Base-by-base conservation (phyloP, 2,797 vertebrate species). In the Selene dorsalis region DNA sequence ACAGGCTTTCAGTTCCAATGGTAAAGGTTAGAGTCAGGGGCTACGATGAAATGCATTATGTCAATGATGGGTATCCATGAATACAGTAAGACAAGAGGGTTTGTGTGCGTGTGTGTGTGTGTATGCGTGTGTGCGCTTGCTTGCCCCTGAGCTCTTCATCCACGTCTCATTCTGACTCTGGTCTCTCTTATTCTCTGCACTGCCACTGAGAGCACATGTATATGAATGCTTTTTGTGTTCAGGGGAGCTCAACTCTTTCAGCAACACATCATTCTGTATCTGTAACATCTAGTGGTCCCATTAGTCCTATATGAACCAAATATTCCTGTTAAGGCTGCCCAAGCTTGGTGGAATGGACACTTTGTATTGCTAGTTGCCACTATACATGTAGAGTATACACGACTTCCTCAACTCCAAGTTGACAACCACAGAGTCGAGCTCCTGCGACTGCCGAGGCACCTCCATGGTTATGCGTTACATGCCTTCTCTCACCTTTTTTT, bases 201-300 rank as follows among this genome's bases (percentile, higher is more conserved):
- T 87, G 86, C 91, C 90, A 87, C 84, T 87, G 89, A 87, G 84
- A 90, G 79, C 90, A 84, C 84, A 87, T 88, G 87, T 93, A 85
- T 86, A 50, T 57, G 89, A 90, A 92, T 93, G 92, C 88, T 93
- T 93, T 91, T 85, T 93, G 84, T 93, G 90, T 92, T 91, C 87
- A 91, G 88, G 88, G 93, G 94, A 94, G 93, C 95, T 94, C 93
- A 89, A 94, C 93, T 92, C 93, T 91, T 91, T 87, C 58, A 83
- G 68, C 73, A 81, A 69, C 71, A 68, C 69, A 84, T 64, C 69
- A 65, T 73, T 61, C 30, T 68, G 47, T 69, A 13, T 77, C 45
- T 47, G 45, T 47, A 20, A 78, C 75, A 79, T 86, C 69, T 47
- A 41, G 58, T 62, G 71, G 71, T 80, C 66, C 73, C 64, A 71